Evolutionary conservation across 2,888 invertebrate species (phyloP).

Genomic region (Drosophila peninsularis): DNA sequence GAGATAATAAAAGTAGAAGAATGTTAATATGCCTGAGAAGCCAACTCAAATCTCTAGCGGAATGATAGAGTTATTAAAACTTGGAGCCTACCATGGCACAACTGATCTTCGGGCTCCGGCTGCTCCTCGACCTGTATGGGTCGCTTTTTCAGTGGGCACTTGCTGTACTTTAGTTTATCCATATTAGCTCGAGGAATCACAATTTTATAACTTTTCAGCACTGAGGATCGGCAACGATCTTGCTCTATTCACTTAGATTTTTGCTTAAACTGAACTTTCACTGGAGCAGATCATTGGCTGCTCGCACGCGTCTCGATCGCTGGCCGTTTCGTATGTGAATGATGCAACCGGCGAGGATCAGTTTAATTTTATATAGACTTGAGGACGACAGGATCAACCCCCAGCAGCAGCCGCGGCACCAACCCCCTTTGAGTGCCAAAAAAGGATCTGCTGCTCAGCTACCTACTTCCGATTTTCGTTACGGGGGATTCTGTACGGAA

Average conservation of each 20-base stretch:
- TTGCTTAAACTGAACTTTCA: conserved; percentile 29
- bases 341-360: conserved; percentile 81
- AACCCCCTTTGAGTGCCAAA: conserved; percentile 67
- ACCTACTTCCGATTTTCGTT: conserved; percentile 76
- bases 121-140: conserved; percentile 74
- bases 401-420: conserved; percentile 33
- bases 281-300: conserved; percentile 52
- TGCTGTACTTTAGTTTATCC: conserved; percentile 83
- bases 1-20: not conserved
- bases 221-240: conserved; percentile 21
- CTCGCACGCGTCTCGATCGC: conserved; percentile 63
- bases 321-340: conserved; percentile 78
- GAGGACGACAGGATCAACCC: conserved; percentile 62
- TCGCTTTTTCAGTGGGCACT: conserved; percentile 84
- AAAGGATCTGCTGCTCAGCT: conserved; percentile 47
- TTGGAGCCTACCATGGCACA: conserved; percentile 71
- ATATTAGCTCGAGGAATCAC: conserved; percentile 39
- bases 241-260: conserved; percentile 14
- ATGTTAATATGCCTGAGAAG: not conserved
- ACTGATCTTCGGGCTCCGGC: conserved; percentile 50
- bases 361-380: conserved; percentile 79
- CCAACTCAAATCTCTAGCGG: not conserved
- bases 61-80: not conserved
- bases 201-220: not conserved
- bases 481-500: conserved; percentile 58